Evolutionary conservation across 1,140 invertebrate genomes (phyloP), one percentile per base, ranked within the genome.

Genomic region (Gryon sp.): DNA sequence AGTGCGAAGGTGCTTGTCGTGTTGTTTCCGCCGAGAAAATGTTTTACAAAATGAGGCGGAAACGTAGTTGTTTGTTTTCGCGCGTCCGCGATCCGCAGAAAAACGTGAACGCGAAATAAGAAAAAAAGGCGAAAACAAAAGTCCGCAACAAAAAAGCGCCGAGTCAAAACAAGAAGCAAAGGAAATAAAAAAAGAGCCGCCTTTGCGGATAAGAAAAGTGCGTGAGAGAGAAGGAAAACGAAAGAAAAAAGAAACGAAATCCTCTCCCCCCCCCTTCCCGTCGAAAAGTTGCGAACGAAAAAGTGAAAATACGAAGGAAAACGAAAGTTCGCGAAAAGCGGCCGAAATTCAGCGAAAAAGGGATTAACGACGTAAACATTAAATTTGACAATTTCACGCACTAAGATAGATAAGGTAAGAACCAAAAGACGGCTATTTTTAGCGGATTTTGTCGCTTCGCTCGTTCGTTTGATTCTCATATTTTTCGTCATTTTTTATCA

Each of bases 31-130:
- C 55, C 63, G 75, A 48, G 52, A 72, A 80, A 74, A 83, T 82
- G 81, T 81, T 79, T 79, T 65, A 50, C 79, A 87, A 88, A 85
- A 84, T 86, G 81, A 86, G 80, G 78, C 84, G 83, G 76, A 87
- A 85, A 79, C 65, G 77, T 22, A 79, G 65, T 68, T 79, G 36
- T 55, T 66, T 63, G 53, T 60, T 45, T 72, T 78, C 74, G 46
- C 76, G 53, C 32, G 43, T 43, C 57, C 28, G 73, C 78, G 62
- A 36, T 24, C 68, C 57, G 26, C 68, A 66, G 46, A 62, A 41
- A 4, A 30, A 65, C 53, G 78, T 65, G n/a, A 55, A 74, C 48
- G 36, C 57, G 41, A 14, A 9, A 52, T 41, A 11, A 28, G 22
- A 57, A 46, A 28, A 20, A 8, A 41, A 30, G 26, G 9, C 24